Conservation (phyloP, 2,888 invertebrate species). For the Megastigmus dorsalis region DNA sequence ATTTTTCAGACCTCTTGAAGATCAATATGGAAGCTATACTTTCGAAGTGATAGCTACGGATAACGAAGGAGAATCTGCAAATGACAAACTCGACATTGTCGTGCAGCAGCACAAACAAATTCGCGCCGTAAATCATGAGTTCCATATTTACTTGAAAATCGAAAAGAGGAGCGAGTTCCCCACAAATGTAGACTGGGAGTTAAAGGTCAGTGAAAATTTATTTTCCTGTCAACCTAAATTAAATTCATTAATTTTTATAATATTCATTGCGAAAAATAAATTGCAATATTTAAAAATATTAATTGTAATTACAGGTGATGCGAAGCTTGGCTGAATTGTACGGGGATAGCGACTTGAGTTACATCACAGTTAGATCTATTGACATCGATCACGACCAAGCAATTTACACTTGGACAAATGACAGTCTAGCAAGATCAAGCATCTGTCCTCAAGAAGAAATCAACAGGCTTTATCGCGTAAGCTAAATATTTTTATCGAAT, state of each 20-base stretch:
- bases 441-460: conserved; percentile 87
- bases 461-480: conserved; percentile 80
- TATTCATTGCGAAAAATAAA: background rate
- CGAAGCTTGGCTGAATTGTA: conserved; percentile 73
- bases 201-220: conserved; percentile 62
- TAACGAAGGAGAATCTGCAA: conserved; percentile 82
- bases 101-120: conserved; percentile 89
- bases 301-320: conserved; percentile 63
- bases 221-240: background rate
- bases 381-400: conserved; percentile 79
- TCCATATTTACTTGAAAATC: conserved; percentile 82
- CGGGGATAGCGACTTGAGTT: conserved; percentile 77
- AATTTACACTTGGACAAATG: conserved; percentile 90
- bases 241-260: background rate
- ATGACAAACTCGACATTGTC: conserved; percentile 84
- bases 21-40: conserved; percentile 87
- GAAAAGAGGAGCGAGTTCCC: conserved; percentile 79
- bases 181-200: conserved; percentile 84
- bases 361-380: conserved; percentile 83
- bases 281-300: background rate
- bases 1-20: conserved; percentile 82
- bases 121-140: conserved; percentile 88
- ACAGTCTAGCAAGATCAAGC: conserved; percentile 83
- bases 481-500: conserved; percentile 53
- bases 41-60: conserved; percentile 89